Evolutionary conservation across 2,888 invertebrate species (phyloP).

Genomic region (Phalera bucephala): DNA sequence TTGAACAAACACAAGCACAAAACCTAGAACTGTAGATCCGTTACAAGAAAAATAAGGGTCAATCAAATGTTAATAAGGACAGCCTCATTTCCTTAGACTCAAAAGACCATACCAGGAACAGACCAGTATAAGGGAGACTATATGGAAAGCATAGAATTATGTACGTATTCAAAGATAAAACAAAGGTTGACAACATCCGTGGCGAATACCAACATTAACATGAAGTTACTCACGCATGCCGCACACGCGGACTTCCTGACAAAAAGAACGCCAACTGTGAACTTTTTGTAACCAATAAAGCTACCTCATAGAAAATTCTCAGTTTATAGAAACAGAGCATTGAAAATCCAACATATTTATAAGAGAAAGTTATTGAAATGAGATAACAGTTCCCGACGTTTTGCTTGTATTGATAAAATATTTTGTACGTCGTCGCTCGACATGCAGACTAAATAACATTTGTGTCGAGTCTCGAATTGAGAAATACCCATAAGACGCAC

Average conservation of each 20-base stretch:
- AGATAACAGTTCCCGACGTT: constrained; percentile 13
- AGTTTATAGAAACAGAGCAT: constrained; percentile 6
- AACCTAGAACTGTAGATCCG: background rate
- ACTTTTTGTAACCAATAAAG: constrained; percentile 1
- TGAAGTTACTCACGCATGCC: background rate
- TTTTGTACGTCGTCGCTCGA: constrained; percentile 7
- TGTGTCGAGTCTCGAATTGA: constrained; percentile 8
- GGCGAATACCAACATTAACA: background rate
- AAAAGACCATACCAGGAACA: constrained; percentile 18
- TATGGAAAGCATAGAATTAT: constrained; percentile 1
- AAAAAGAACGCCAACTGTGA: background rate
- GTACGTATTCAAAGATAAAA: constrained; percentile 15
- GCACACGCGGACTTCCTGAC: background rate
- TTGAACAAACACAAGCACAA: no score
- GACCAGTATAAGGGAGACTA: constrained; percentile 4
- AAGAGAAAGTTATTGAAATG: constrained; percentile 22
- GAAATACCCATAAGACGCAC: constrained; percentile 4
- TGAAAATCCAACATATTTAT: constrained; percentile 9
- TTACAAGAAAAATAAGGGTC: background rate
- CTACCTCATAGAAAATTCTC: constrained; percentile 9
- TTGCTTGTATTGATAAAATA: no score
- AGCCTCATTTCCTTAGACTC: constrained; percentile 6
- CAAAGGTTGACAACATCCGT: background rate
- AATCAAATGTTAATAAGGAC: constrained; percentile 12
- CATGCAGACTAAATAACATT: constrained; percentile 20